phyloP scores from a whole-genome alignment of 2,888 invertebrate species.

The Eustalomyia histrio region DNA sequence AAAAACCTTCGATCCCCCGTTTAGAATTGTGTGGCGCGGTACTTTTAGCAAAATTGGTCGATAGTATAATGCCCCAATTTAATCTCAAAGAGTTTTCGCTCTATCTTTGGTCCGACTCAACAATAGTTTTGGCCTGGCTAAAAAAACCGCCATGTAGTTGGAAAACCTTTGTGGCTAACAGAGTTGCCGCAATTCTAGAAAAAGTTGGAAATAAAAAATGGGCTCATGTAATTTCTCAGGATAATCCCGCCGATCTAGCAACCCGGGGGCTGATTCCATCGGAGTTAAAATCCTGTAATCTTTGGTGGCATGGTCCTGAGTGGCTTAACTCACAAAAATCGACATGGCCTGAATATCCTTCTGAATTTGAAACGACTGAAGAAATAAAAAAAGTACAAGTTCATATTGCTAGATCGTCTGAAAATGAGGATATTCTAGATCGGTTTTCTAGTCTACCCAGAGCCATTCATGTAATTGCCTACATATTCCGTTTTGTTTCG shows the following conservation, averaged over 20 bases:
- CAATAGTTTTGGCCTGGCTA: no score
- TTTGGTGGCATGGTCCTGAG: conserved; percentile 13
- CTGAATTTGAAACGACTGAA: no score
- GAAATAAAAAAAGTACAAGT: no score
- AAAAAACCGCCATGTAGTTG: no score
- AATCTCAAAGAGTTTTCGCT: no score
- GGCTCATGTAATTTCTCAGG: neutral
- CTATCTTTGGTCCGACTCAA: no score
- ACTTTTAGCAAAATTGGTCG: no score
- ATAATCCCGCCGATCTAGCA: conserved; percentile 14
- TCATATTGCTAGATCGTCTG: neutral
- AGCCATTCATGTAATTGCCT: conserved; percentile 1
- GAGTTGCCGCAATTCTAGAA: neutral
- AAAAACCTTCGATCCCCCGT: no score
- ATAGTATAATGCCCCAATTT: no score
- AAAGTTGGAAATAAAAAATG: neutral
- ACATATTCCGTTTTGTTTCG: neutral
- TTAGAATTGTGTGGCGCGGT: no score
- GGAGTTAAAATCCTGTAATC: neutral
- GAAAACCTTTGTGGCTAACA: no score
- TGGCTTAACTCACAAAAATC: neutral
- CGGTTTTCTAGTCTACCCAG: neutral
- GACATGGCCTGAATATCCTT: no score
- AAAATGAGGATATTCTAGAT: neutral
- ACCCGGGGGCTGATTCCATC: conserved; percentile 12